Evolutionary conservation across 1,140 invertebrate species (phyloP).

Genomic region (Goniozus legneri): DNA sequence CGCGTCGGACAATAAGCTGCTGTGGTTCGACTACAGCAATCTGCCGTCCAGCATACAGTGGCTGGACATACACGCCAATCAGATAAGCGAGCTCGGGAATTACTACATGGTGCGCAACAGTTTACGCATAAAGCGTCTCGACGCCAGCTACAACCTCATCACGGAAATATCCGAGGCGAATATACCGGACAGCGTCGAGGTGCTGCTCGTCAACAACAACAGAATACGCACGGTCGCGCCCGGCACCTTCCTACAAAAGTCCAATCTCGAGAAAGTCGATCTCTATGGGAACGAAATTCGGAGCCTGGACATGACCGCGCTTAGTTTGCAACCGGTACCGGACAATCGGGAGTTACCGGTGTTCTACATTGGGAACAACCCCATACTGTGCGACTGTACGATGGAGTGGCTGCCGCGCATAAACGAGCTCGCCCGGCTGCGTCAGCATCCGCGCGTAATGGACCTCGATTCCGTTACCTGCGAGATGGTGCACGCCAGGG

Average conservation of each 20-base stretch:
- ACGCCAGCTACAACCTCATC: constrained; percentile 72
- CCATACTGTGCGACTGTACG: constrained; percentile 77
- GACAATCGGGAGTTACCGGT: constrained; percentile 65
- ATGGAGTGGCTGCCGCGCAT: constrained; percentile 83
- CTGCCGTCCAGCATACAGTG: constrained; percentile 79
- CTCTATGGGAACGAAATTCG: constrained; percentile 72
- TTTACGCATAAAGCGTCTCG: constrained; percentile 69
- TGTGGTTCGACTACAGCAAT: constrained; percentile 86
- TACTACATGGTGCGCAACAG: constrained; percentile 63
- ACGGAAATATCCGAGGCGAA: constrained; percentile 64
- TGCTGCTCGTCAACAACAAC: constrained; percentile 75
- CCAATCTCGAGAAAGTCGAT: constrained; percentile 68
- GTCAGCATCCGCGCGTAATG: constrained; percentile 85
- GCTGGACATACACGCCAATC: constrained; percentile 88
- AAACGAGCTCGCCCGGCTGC: constrained; percentile 65
- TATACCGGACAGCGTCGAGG: constrained; percentile 71
- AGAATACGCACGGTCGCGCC: constrained; percentile 66
- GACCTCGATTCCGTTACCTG: constrained; percentile 89
- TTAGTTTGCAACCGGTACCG: constrained; percentile 65
- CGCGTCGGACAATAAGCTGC: constrained; percentile 84
- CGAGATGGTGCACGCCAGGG: constrained; percentile 80
- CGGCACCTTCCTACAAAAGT: constrained; percentile 70
- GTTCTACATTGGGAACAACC: constrained; percentile 78
- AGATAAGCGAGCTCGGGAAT: constrained; percentile 76
- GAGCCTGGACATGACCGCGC: constrained; percentile 68